Base-by-base conservation (phyloP, 2,113 vertebrate genomes). In the Hymenochirus boettgeri region DNA sequence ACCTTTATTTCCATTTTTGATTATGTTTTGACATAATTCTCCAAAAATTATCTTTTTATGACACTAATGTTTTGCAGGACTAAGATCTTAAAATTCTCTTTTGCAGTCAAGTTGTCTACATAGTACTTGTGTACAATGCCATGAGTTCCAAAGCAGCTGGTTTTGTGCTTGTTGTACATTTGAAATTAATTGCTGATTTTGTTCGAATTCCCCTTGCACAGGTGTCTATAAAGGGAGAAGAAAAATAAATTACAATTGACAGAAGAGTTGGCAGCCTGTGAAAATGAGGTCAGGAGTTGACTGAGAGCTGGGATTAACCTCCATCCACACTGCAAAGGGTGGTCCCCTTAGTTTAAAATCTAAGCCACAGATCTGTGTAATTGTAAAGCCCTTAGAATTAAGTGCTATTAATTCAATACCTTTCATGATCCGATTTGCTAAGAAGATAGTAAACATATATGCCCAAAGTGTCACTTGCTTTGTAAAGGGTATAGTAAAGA, bases 231-330 rank as follows among this genome's bases (percentile, higher is more conserved):
- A 29, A 60, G 12, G 27, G n/a, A 23, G 31, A 25, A 45, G 24
- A 21, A 19, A 67, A 25, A 69, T 69, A 69, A 60, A 69, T 69
- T 57, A 69, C 65, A 29, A 42, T 53, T 69, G 57, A 60, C 63
- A 39, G 63, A 57, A 50, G 22, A 31, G 54, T 37, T 53, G 64
- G 33, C 46, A 45, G 48, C 25, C 31, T 39, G 56, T 52, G 56
- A 69, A 69, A 53, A 55, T 5, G 35, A 69, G 65, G 57, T 69
- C 57, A 39, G 59, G 65, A 69, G 65, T 66, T 58, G 63, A 60
- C 57, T 60, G 57, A 52, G 48, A 47, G 23, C 33, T 29, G 65
- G 65, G 58, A 69, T 69, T 69, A 69, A 69, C 65, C 65, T 52
- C 56, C 39, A 39, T 47, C 35, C 26, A 31, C 45, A 53, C 47